Evolutionary conservation across 1,140 invertebrate genomes (phyloP).

Genomic region (Drosophila trapezifrons): DNA sequence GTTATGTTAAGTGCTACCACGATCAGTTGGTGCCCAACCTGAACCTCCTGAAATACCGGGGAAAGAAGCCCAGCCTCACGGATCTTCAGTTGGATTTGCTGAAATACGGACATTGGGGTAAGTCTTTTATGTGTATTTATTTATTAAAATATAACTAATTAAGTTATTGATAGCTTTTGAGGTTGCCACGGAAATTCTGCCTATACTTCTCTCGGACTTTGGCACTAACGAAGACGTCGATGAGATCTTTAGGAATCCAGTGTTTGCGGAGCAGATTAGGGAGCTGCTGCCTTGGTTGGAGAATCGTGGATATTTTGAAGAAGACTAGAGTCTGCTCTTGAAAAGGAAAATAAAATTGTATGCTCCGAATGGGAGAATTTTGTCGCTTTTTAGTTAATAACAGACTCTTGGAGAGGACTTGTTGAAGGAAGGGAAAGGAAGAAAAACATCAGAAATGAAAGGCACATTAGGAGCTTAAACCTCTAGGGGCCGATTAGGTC

Average conservation of each 20-base stretch:
- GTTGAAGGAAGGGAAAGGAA: neutral
- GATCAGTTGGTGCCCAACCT: slow-evolving; percentile 50
- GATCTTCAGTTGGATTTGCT: slow-evolving; percentile 66
- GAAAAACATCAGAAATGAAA: too few relatives aligned
- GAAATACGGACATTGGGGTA: slow-evolving; percentile 57
- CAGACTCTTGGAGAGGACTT: neutral
- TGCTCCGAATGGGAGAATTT: neutral
- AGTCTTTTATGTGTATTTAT: neutral
- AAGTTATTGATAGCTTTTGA: slow-evolving; percentile 39
- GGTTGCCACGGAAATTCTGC: slow-evolving; percentile 51
- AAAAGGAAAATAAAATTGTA: neutral
- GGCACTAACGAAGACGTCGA: slow-evolving; percentile 24
- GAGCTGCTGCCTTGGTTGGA: slow-evolving; percentile 67
- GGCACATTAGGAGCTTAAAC: too few relatives aligned
- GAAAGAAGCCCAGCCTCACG: slow-evolving; percentile 58
- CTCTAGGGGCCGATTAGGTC: too few relatives aligned
- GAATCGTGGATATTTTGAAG: slow-evolving; percentile 66
- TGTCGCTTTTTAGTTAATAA: too few relatives aligned
- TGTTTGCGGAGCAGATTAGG: slow-evolving; percentile 40
- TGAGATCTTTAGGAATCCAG: slow-evolving; percentile 41
- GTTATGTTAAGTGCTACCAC: slow-evolving; percentile 45
- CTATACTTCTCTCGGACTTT: slow-evolving; percentile 45
- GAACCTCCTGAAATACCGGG: slow-evolving; percentile 35
- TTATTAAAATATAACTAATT: neutral
- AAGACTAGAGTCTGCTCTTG: slow-evolving; percentile 18